A percentile compares a stretch with the other conserved stretches of the same genome.
phyloP scores from a whole-genome alignment of 2,797 vertebrate genomes.

The Morelia viridis region DNA sequence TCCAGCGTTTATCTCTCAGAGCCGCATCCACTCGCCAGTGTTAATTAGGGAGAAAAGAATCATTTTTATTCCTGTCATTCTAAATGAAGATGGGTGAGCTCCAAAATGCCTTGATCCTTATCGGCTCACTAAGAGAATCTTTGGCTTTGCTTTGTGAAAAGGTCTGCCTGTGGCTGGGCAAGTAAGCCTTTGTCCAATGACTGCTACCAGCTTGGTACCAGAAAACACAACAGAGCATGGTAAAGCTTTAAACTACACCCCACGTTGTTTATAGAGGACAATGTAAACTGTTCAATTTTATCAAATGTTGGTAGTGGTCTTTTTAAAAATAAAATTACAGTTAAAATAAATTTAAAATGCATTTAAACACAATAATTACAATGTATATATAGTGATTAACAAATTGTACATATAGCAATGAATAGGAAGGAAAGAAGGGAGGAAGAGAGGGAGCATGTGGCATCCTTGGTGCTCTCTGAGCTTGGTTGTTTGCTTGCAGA shows the following conservation, averaged over 20 bases:
- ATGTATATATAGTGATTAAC: not conserved
- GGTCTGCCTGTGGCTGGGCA: not conserved
- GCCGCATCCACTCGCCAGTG: conserved; percentile 50
- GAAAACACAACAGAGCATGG: not conserved
- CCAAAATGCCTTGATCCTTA: conserved; percentile 60
- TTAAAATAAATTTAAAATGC: not conserved
- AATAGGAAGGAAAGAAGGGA: not conserved
- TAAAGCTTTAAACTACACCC: not conserved
- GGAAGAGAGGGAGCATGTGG: not conserved
- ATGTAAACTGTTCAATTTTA: not conserved
- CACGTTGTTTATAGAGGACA: not conserved
- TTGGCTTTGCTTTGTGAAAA: not conserved
- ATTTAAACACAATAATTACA: not conserved
- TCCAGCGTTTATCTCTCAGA: conserved; percentile 64
- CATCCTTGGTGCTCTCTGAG: too few relatives aligned
- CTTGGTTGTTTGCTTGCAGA: too few relatives aligned
- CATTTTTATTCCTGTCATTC: conserved; percentile 62
- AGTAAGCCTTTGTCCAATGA: not conserved
- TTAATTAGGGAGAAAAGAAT: conserved; percentile 68
- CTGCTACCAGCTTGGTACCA: not conserved
- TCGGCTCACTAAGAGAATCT: conserved; percentile 41
- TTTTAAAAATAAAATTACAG: not conserved
- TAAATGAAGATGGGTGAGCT: conserved; percentile 55
- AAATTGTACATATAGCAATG: not conserved
- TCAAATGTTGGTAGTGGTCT: not conserved